Base-by-base conservation (phyloP, 2,113 vertebrate species). In the Pteruthius melanotis region DNA sequence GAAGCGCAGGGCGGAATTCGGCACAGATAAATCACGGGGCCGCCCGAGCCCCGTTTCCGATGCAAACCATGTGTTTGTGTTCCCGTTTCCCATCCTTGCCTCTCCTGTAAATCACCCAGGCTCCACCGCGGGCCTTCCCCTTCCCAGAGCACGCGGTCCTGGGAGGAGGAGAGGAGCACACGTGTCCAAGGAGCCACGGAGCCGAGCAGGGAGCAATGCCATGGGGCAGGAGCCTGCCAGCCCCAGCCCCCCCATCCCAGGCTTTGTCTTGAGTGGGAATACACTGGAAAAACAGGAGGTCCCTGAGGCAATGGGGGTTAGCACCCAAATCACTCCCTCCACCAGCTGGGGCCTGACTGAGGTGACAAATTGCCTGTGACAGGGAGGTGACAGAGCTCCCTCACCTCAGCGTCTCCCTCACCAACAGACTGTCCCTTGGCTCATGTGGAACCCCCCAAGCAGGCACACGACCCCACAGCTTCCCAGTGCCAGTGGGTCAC, bases 21-120 rank as follows among this genome's bases (percentile, higher is more conserved):
- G 92, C 92, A 44, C 76, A 93, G 95, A 97, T 96, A 97, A 97
- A 97, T 96, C 95, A 93, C 68, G 10, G 86, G 94, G 88, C 75
- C n/a, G 16, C 64, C 93, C 28, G 22, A 89, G 93, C 84, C 82
- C 21, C 2, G 15, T 77, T 97, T 97, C 97, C 94, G 78, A 95
- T 15, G 83, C 89, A 28, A 89, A 71, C 77, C 83, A 3, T 80
- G 80, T 96, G 87, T 97, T 97, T 97, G 91, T 75, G 54, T 68
- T 97, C 93, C 95, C 88, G 14, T 65, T 97, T 96, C 89, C 94
- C 66, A 95, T 64, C 87, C 53, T 40, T 57, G 87, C 74, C 77
- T 78, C 20, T 27, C 90, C 84, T 40, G 39, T 84, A 87, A 96
- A 94, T 84, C 91, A 95, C 45, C 12, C 1, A 77, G 91, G 90